Conservation (phyloP, 2,113 vertebrate genomes). For the Empidonax alnorum region DNA sequence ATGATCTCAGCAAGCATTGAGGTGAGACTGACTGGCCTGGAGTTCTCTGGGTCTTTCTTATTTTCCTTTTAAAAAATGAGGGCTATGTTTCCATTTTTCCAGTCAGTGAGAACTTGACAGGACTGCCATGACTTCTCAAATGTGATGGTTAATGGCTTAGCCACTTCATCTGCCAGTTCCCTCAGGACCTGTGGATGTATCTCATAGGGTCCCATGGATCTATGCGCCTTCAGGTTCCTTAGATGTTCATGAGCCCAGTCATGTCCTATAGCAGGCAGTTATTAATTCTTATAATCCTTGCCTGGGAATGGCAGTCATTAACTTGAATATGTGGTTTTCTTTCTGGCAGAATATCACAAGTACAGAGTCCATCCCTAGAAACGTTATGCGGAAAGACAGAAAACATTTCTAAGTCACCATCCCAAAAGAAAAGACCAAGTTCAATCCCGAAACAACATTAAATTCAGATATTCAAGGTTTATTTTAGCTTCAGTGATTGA, state of each 20-base stretch:
- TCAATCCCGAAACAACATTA: not conserved
- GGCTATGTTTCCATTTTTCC: not conserved
- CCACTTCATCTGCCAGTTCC: not conserved
- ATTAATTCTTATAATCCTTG: not conserved
- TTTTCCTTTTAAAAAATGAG: not conserved
- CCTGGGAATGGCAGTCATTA: not conserved
- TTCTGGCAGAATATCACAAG: not conserved
- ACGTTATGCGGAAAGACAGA: not conserved
- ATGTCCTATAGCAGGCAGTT: not conserved
- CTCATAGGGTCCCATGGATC: not conserved
- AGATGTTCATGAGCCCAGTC: not conserved
- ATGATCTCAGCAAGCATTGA: not conserved
- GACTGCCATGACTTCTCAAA: not conserved
- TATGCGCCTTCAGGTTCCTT: not conserved
- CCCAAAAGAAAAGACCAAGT: not conserved
- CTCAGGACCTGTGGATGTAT: not conserved
- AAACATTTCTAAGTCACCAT: not conserved
- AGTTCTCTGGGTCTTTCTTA: not conserved
- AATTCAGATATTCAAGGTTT: not conserved
- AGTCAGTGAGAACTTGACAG: not conserved
- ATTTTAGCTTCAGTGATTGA: not conserved
- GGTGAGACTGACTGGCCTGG: not conserved
- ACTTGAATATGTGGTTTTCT: not conserved
- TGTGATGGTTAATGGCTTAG: not conserved
- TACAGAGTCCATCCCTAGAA: not conserved